Percentiles rank a stretch among this genome's conserved stretches.
phyloP scores from a whole-genome alignment of 2,113 vertebrate species.

The Gymnogyps californianus region DNA sequence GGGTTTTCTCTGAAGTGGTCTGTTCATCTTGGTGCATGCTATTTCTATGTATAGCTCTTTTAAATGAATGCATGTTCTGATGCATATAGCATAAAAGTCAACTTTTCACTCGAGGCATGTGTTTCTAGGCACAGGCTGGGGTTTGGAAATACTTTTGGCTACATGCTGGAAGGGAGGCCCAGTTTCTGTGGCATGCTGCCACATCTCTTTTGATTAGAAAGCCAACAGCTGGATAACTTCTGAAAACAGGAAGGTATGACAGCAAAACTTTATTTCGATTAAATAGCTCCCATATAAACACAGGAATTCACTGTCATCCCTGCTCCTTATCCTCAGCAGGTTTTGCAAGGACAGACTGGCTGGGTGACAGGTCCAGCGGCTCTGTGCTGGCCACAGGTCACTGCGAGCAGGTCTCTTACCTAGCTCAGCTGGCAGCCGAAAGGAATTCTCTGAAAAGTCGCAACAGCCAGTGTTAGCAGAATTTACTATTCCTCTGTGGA shows the following conservation, averaged over 20 bases:
- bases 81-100: neutral
- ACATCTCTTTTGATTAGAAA: constrained; percentile 61
- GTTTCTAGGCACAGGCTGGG: neutral
- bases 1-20: neutral
- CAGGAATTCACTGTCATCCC: constrained; percentile 65
- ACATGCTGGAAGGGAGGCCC: neutral
- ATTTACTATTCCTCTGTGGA: neutral
- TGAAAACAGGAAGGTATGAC: constrained; percentile 70
- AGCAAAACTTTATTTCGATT: constrained; percentile 56
- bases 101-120: neutral
- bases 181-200: constrained; percentile 51
- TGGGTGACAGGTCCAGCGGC: neutral
- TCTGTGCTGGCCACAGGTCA: neutral
- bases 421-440: neutral
- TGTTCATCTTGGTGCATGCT: neutral
- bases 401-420: neutral
- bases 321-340: neutral
- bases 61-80: neutral
- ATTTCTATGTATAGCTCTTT: neutral
- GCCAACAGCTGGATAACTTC: constrained; percentile 47
- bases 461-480: neutral
- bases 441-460: neutral
- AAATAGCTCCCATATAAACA: constrained; percentile 65
- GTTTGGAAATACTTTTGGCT: neutral
- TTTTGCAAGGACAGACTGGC: constrained; percentile 44